Base-by-base conservation (phyloP, 2,888 invertebrate genomes). In the Toxonevra muliebris region DNA sequence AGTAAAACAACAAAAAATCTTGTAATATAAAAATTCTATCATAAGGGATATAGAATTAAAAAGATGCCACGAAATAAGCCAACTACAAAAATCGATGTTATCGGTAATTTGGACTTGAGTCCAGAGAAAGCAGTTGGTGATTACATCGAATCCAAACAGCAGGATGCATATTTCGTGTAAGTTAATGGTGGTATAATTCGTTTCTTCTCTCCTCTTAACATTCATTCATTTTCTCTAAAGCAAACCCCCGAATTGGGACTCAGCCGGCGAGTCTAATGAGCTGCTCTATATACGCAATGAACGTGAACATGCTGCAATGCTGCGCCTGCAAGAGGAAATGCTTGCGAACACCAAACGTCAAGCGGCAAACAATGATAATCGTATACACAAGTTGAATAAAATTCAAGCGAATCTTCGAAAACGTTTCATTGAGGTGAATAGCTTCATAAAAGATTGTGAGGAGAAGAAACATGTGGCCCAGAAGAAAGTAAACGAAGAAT, bases 241-340 rank as follows among this genome's bases (percentile, higher is more conserved):
- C 0, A 85, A 84, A 52, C 79, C 83, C 0, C 84, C 85, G 1
- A 81, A 81, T 57, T 85, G 84, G 85, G 85, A 85, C 67, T 79
- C 81, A 2, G 76, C 83, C 0, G 81, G 82, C 0, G 83, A 84
- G 61, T 81, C 82, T 2, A 76, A 85, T 41, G 84, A 85, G 71
- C 73, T 84, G 62, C 72, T 82, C 5, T 79, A 79, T 41, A 80
- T 85, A 59, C 77, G 79, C 68, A 85, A 82, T 79, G 76, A 80
- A 42, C 78, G 83, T 0, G 83, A 85, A 68, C 74, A 83, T 69
- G 74, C 76, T 0, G 78, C 80, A 5, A 82, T 84, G 82, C 40
- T 77, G 43, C 71, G 75, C 5, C 69, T 82, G 45, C 86, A 86
- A 66, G 72, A 74, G 0, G 77, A 82, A 67, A 74, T 85, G 73